Evolutionary conservation across 2,888 invertebrate species (phyloP).

Genomic region (Calephelis perditalis): DNA sequence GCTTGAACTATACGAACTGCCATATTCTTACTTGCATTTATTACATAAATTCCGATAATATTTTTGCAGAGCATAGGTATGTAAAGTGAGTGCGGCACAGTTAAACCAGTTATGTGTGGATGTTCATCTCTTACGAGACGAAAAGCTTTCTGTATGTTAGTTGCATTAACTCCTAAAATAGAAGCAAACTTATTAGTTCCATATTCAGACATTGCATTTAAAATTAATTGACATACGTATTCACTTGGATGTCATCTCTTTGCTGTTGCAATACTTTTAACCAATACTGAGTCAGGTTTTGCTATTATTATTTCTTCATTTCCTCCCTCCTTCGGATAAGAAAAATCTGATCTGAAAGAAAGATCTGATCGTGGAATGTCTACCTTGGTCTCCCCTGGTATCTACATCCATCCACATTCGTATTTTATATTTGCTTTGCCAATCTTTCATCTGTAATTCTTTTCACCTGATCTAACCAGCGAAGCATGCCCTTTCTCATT

Average conservation of each 20-base stretch:
- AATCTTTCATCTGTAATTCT: no score
- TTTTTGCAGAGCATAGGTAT: neutral
- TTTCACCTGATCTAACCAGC: no score
- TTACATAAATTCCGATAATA: neutral
- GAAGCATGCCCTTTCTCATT: no score
- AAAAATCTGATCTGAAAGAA: no score
- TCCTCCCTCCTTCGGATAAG: neutral
- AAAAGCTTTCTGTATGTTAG: neutral
- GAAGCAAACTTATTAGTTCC: neutral
- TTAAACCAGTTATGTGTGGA: neutral
- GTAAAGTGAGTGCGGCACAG: neutral
- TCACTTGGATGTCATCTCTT: no score
- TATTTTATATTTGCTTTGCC: no score
- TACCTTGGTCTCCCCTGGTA: no score
- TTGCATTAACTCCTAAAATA: neutral
- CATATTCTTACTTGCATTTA: neutral
- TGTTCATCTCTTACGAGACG: neutral
- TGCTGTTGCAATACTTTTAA: neutral
- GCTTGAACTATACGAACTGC: no score
- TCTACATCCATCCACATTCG: no score
- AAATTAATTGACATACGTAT: no score
- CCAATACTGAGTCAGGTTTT: neutral
- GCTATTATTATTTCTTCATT: constrained; percentile 3
- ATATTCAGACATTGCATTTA: neutral
- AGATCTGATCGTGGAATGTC: no score